These are phyloP conservation scores for Salmo trutta DNA, from an alignment of 2,797 vertebrate species.

Conservation along the genomic window DNA sequence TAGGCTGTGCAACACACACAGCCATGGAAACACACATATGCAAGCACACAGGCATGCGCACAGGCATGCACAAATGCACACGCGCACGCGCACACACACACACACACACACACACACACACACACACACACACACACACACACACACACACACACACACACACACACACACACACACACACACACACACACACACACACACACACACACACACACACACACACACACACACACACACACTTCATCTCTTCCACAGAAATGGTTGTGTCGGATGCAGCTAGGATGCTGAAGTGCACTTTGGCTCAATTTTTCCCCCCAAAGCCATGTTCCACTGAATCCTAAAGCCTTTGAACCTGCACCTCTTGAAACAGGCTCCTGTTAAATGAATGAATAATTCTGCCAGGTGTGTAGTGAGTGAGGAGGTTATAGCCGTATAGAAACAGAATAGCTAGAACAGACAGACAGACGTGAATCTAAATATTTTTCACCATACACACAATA, in stretches of 20 bases:
- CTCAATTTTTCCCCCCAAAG: conserved; percentile 10
- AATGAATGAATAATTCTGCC: conserved; percentile 75
- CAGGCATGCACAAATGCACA: neutral
- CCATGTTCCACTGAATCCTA: neutral
- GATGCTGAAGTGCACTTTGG: conserved; percentile 60
- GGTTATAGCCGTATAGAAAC: conserved; percentile 38
- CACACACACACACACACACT: conserved; percentile 19
- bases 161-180: neutral
- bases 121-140: too few species aligned
- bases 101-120: neutral
- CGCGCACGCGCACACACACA: conserved; percentile 2
- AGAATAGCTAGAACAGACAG: neutral
- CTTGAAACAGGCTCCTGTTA: conserved; percentile 64
- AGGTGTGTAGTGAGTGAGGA: conserved; percentile 62
- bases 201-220: neutral
- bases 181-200: neutral
- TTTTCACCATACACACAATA: neutral
- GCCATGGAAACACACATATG: neutral
- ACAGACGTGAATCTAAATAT: neutral
- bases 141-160: too few species aligned
- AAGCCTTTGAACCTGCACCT: conserved; percentile 72
- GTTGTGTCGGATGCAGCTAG: conserved; percentile 53
- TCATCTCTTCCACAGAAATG: conserved; percentile 53
- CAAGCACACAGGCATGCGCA: conserved; percentile 9
- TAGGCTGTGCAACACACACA: neutral